A percentile compares a stretch with the other conserved stretches of the same genome.
These are phyloP conservation scores for Agrypnus murinus DNA, from an alignment of 2,888 invertebrate genomes.

Conservation along the genomic window DNA sequence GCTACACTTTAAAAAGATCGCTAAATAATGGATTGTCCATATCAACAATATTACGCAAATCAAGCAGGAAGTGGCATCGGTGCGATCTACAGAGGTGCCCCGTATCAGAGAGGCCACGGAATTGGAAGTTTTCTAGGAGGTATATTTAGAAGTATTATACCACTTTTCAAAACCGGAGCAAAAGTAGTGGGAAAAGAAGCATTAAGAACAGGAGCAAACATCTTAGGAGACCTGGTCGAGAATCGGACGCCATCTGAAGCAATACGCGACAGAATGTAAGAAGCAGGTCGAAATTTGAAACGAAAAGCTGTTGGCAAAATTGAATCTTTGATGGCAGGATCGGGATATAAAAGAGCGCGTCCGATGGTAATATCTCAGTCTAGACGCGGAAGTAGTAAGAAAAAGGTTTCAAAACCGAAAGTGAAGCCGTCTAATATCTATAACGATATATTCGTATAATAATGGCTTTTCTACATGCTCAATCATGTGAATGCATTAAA, in stretches of 20 bases:
- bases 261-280: conserved; percentile 9
- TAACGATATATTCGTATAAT: conserved; percentile 10
- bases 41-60: conserved; percentile 17
- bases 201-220: conserved; percentile 13
- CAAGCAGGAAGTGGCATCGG: conserved; percentile 29
- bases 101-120: too few species aligned
- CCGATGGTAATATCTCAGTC: background rate
- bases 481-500: conserved; percentile 31
- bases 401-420: background rate
- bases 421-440: background rate
- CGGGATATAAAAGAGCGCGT: conserved; percentile 13
- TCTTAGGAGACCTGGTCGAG: conserved; percentile 26
- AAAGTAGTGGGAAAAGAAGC: conserved; percentile 25
- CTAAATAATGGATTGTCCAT: conserved; percentile 20
- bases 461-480: conserved; percentile 35
- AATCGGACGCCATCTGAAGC: conserved; percentile 15
- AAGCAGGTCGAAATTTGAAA: conserved; percentile 25
- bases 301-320: conserved; percentile 20
- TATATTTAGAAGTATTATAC: conserved; percentile 32
- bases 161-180: conserved; percentile 27
- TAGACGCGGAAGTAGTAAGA: background rate
- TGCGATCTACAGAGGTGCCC: too few species aligned
- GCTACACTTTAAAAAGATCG: too few species aligned
- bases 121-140: too few species aligned
- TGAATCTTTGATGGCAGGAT: conserved; percentile 6